phyloP scores from a whole-genome alignment of 1,140 invertebrate genomes.

The Bombyx mori region DNA sequence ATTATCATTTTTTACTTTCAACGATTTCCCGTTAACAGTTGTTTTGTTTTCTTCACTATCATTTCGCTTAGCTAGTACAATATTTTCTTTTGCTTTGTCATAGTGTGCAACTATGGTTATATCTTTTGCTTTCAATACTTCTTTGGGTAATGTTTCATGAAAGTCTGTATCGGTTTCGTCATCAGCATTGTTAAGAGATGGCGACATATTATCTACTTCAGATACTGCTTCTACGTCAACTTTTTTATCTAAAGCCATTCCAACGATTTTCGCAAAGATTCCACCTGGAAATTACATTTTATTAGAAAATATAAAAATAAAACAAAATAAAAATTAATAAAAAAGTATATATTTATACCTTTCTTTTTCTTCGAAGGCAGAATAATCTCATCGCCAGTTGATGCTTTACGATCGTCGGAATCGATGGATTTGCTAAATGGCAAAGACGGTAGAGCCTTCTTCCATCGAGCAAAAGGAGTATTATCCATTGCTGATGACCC shows the following conservation, averaged over 20 bases:
- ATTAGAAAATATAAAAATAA: slow-evolving; percentile 7
- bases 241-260: slow-evolving; percentile 73
- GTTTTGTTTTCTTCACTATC: slow-evolving; percentile 40
- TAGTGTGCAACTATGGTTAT: slow-evolving; percentile 26
- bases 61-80: slow-evolving; percentile 21
- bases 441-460: slow-evolving; percentile 76
- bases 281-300: slow-evolving; percentile 48
- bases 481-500: slow-evolving; percentile 72
- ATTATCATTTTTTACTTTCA: slow-evolving; percentile 28
- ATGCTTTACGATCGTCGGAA: slow-evolving; percentile 56
- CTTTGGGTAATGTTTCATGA: slow-evolving; percentile 76
- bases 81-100: slow-evolving; percentile 10
- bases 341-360: background rate
- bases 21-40: slow-evolving; percentile 9
- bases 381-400: slow-evolving; percentile 27
- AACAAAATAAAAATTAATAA: background rate
- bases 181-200: slow-evolving; percentile 51
- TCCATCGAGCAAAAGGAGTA: slow-evolving; percentile 78
- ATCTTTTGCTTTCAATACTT: slow-evolving; percentile 64
- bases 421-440: slow-evolving; percentile 71
- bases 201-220: slow-evolving; percentile 21
- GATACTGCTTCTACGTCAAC: slow-evolving; percentile 46
- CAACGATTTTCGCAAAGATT: slow-evolving; percentile 76
- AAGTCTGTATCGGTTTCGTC: slow-evolving; percentile 78
- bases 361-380: slow-evolving; percentile 28